Conservation (phyloP, 2,797 vertebrate genomes). For the Strix occidentalis region DNA sequence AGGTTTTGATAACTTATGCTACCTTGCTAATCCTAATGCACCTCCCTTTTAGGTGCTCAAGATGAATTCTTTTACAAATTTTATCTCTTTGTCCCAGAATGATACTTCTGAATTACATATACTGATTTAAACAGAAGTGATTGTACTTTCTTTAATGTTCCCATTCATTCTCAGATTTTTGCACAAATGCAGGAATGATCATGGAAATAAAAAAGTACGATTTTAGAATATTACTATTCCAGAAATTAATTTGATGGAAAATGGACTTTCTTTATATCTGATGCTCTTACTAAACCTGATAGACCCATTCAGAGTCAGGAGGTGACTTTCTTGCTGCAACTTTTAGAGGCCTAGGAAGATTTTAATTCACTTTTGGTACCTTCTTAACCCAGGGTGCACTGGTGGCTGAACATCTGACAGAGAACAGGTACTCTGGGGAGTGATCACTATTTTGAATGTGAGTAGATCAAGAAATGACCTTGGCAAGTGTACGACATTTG, state of each 20-base stretch:
- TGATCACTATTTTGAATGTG: neutral
- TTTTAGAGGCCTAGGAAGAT: neutral
- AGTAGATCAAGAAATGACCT: neutral
- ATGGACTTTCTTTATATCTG: neutral
- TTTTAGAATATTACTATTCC: neutral
- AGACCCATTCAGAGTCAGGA: neutral
- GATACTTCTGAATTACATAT: conserved; percentile 34
- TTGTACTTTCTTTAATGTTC: conserved; percentile 7
- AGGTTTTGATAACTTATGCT: conserved; percentile 25
- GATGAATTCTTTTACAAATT: conserved; percentile 45
- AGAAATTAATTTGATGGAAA: conserved; percentile 43
- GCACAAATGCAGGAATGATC: conserved; percentile 37
- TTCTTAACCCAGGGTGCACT: neutral
- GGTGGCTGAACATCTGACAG: neutral
- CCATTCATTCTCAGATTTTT: conserved; percentile 41
- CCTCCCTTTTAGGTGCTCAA: neutral
- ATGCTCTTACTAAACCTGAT: conserved; percentile 11
- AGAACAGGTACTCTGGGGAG: neutral
- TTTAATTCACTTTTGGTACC: neutral
- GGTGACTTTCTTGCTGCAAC: conserved; percentile 23
- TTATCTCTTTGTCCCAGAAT: conserved; percentile 47
- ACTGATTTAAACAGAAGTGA: conserved; percentile 31
- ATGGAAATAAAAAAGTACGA: conserved; percentile 21
- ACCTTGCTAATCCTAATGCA: conserved; percentile 8
- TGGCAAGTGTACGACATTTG: neutral